phyloP scores from a whole-genome alignment of 2,888 invertebrate genomes.

The Dinocampus coccinellae region DNA sequence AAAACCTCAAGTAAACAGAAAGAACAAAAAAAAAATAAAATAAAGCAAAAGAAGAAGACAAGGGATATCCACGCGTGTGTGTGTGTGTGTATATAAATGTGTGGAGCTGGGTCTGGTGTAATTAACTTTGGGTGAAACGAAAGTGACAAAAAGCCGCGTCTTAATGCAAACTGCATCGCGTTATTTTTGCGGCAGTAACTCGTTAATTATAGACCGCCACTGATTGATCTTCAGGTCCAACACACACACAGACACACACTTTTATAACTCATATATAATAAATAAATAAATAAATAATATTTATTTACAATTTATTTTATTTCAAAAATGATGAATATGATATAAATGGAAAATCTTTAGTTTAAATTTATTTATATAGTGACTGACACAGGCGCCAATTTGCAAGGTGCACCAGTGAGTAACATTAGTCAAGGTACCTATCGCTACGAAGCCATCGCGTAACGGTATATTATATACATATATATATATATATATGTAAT shows the following conservation, averaged over 20 bases:
- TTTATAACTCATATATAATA: slow-evolving; percentile 6
- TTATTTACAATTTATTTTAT: no score
- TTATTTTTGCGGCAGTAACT: slow-evolving; percentile 60
- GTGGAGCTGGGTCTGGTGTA: slow-evolving; percentile 35
- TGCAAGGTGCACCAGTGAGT: slow-evolving; percentile 66
- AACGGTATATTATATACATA: slow-evolving; percentile 59
- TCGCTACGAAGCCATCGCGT: slow-evolving; percentile 65
- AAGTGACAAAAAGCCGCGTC: slow-evolving; percentile 68
- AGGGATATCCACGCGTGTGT: not conserved
- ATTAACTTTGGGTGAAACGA: slow-evolving; percentile 44
- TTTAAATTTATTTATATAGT: not conserved
- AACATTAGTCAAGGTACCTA: slow-evolving; percentile 68
- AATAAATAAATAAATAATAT: no score
- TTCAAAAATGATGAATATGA: no score
- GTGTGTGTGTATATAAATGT: slow-evolving; percentile 27
- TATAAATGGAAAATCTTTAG: not conserved
- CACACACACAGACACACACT: not conserved
- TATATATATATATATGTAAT: not conserved
- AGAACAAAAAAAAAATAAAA: no score
- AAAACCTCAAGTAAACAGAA: no score
- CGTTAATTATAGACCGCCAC: slow-evolving; percentile 69
- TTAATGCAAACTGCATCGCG: slow-evolving; percentile 62
- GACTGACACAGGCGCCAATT: slow-evolving; percentile 54
- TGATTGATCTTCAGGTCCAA: slow-evolving; percentile 66
- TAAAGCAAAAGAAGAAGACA: slow-evolving; percentile 14